A percentile compares a stretch with the other conserved stretches of the same genome.
These are phyloP conservation scores for Proteles cristata DNA, from an alignment of 2,113 vertebrate species.

Conservation along the genomic window DNA sequence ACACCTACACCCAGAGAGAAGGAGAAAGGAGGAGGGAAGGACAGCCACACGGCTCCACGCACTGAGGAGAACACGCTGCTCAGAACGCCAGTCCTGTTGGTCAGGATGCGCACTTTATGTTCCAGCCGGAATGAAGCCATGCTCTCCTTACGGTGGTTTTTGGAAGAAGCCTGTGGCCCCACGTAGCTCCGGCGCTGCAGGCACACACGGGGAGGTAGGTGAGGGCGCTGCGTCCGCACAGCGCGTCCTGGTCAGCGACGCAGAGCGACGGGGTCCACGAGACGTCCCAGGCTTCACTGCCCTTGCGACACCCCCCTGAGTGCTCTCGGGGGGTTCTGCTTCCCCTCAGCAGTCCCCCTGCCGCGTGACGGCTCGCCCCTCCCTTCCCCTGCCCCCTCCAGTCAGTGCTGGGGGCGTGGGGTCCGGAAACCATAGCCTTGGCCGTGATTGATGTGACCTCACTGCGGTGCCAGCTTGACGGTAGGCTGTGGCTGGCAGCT, in stretches of 20 bases:
- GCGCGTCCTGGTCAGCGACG: too few relatives aligned
- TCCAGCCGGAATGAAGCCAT: not conserved
- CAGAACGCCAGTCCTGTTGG: not conserved
- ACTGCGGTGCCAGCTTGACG: not conserved
- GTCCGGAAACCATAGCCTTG: not conserved
- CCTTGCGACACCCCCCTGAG: not conserved
- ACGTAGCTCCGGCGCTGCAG: not conserved
- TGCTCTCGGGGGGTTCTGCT: not conserved
- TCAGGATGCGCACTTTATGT: not conserved
- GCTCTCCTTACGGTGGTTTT: not conserved
- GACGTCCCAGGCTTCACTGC: not conserved
- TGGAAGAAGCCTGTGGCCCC: not conserved
- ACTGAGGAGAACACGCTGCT: not conserved
- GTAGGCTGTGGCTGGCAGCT: not conserved
- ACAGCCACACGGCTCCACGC: not conserved
- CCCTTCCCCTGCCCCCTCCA: not conserved
- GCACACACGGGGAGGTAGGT: not conserved
- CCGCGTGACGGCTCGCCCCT: too few relatives aligned
- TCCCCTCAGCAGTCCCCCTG: too few relatives aligned
- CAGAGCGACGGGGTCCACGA: rapidly evolving
- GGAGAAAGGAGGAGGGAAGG: not conserved
- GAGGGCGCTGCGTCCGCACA: not conserved
- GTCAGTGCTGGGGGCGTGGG: not conserved
- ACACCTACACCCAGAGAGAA: not conserved
- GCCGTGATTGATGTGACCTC: not conserved